These are phyloP conservation scores for Lordiphosa andalusiaca DNA, from an alignment of 2,888 invertebrate species.

Conservation along the genomic window DNA sequence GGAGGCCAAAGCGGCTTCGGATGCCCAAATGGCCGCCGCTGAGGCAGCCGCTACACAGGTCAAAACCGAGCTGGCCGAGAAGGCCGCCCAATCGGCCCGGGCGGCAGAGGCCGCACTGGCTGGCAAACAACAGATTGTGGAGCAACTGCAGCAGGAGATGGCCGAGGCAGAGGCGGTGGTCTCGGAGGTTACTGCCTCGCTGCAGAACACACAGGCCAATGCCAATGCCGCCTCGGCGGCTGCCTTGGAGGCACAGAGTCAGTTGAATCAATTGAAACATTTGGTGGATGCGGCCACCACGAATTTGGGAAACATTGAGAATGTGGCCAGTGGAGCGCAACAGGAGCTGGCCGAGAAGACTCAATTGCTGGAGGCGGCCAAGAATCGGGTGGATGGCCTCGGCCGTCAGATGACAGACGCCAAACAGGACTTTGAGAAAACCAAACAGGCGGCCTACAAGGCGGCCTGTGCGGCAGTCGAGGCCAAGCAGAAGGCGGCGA, in stretches of 20 bases:
- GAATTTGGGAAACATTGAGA: conserved; percentile 84
- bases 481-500: conserved; percentile 82
- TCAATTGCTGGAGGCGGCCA: conserved; percentile 85
- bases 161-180: conserved; percentile 85
- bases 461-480: conserved; percentile 86
- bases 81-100: conserved; percentile 86
- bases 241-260: too few species aligned
- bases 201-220: conserved; percentile 84
- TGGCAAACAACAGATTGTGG: conserved; percentile 86
- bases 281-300: conserved; percentile 81
- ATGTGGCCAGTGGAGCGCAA: conserved; percentile 83
- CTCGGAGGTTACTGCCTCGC: conserved; percentile 83
- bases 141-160: conserved; percentile 85
- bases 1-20: conserved; percentile 86
- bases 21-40: conserved; percentile 87
- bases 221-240: conserved; percentile 80
- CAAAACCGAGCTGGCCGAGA: conserved; percentile 86
- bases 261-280: conserved; percentile 63
- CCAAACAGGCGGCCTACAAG: conserved; percentile 85
- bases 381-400: conserved; percentile 84
- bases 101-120: conserved; percentile 86
- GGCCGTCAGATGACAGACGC: conserved; percentile 84
- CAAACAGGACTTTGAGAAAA: conserved; percentile 84
- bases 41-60: conserved; percentile 87
- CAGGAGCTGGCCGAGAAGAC: conserved; percentile 85